Conservation (phyloP, 2,888 invertebrate species). For the Suillia variegata region DNA sequence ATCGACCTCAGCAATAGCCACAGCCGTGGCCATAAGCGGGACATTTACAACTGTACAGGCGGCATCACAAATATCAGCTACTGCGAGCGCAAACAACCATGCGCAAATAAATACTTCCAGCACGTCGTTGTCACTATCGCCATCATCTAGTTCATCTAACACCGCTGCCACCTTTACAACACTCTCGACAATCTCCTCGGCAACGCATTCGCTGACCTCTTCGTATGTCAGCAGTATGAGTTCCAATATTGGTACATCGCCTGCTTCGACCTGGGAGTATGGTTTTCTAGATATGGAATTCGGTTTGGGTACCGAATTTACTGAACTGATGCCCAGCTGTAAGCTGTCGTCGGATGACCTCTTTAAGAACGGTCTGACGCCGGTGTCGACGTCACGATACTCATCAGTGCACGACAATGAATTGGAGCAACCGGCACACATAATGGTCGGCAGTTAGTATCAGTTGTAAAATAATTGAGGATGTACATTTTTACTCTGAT, state of each 20-base stretch:
- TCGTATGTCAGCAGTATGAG: constrained; percentile 55
- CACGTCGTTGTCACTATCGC: neutral
- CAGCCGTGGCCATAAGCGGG: constrained; percentile 52
- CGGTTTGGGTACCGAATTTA: constrained; percentile 63
- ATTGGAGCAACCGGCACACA: constrained; percentile 65
- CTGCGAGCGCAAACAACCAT: constrained; percentile 8
- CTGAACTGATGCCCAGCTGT: constrained; percentile 64
- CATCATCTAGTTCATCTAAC: constrained; percentile 24
- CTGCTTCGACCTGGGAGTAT: constrained; percentile 58
- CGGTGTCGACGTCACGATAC: constrained; percentile 47
- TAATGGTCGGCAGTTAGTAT: constrained; percentile 65
- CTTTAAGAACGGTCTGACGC: constrained; percentile 60
- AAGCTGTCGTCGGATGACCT: constrained; percentile 65
- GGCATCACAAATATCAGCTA: constrained; percentile 23
- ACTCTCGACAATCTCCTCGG: constrained; percentile 55
- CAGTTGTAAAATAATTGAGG: constrained; percentile 55
- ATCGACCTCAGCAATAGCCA: constrained; percentile 18
- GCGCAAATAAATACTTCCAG: constrained; percentile 19
- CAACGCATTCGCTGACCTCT: constrained; percentile 56
- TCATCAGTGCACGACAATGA: constrained; percentile 59
- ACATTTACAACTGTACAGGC: constrained; percentile 52
- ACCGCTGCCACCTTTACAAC: constrained; percentile 56
- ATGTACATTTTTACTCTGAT: constrained; percentile 2
- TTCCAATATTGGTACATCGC: constrained; percentile 41
- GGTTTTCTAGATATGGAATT: constrained; percentile 62